phyloP scores from a whole-genome alignment of 2,113 vertebrate genomes.

The Epinephelus moara region DNA sequence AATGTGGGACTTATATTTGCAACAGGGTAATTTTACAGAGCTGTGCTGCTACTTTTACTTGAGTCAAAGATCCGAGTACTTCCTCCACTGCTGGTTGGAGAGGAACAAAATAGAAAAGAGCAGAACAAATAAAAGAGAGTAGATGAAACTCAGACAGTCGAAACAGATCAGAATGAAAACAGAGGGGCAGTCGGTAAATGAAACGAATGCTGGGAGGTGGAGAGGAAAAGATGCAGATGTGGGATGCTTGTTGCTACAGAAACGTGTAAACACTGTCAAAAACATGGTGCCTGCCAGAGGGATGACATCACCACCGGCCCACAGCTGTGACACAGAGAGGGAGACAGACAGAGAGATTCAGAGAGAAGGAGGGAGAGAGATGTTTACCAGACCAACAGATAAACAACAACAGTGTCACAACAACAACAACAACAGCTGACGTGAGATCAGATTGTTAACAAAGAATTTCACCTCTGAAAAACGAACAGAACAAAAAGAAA shows the following conservation, averaged over 20 bases:
- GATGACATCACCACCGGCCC: constrained; percentile 77
- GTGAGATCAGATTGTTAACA: not conserved
- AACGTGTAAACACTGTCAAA: constrained; percentile 79
- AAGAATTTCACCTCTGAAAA: not conserved
- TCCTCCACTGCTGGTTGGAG: not conserved
- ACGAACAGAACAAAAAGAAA: not conserved
- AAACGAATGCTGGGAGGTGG: constrained; percentile 13
- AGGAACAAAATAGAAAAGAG: not conserved
- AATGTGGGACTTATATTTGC: too few relatives aligned
- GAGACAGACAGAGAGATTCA: constrained; percentile 7
- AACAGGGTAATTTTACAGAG: too few relatives aligned
- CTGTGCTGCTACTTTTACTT: too few relatives aligned
- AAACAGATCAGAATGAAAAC: not conserved
- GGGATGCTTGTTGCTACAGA: constrained; percentile 79
- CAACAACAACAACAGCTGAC: constrained; percentile 39
- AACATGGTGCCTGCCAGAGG: constrained; percentile 79
- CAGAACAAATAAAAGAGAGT: not conserved
- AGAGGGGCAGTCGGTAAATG: constrained; percentile 13
- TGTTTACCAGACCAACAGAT: constrained; percentile 33
- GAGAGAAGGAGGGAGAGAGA: not conserved
- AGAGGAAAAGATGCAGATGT: constrained; percentile 77
- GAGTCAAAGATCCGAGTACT: not conserved
- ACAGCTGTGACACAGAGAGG: constrained; percentile 74
- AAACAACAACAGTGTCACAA: constrained; percentile 27
- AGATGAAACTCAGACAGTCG: not conserved